phyloP scores from a whole-genome alignment of 1,140 invertebrate genomes.

The Cryptotermes secundus region DNA sequence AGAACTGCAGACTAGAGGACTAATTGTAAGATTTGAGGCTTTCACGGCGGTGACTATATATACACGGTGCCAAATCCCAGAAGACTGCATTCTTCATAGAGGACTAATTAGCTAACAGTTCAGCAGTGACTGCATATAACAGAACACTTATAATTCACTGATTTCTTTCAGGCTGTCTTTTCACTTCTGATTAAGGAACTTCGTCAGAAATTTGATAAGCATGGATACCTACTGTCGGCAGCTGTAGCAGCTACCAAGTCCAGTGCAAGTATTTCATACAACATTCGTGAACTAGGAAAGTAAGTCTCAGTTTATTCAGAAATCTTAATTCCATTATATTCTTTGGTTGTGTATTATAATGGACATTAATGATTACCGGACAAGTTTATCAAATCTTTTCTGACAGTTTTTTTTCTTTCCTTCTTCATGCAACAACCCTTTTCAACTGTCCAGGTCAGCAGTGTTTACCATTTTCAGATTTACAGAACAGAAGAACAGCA shows the following conservation, averaged over 20 bases:
- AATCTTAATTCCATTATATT: no score
- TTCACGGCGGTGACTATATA: no score
- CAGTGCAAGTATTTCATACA: conserved; percentile 58
- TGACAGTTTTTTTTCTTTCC: background rate
- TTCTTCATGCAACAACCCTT: background rate
- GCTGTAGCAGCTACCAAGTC: conserved; percentile 59
- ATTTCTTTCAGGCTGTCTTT: conserved; percentile 41
- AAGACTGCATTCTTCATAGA: no score
- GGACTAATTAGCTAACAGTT: background rate
- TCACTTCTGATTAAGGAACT: conserved; percentile 52
- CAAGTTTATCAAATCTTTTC: background rate
- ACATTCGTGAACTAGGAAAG: conserved; percentile 53
- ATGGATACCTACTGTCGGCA: conserved; percentile 53
- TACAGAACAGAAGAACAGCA: background rate
- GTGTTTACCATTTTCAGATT: background rate
- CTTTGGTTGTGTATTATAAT: background rate
- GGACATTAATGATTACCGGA: background rate
- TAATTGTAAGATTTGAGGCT: no score
- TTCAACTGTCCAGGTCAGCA: background rate
- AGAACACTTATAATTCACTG: conserved; percentile 27
- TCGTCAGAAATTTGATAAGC: conserved; percentile 48
- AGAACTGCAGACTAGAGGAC: background rate
- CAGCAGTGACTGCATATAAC: background rate
- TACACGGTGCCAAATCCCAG: no score
- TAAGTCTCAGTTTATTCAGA: conserved; percentile 36